Evolutionary conservation across 2,113 vertebrate species (phyloP).

Genomic region (Cyrtonyx montezumae): DNA sequence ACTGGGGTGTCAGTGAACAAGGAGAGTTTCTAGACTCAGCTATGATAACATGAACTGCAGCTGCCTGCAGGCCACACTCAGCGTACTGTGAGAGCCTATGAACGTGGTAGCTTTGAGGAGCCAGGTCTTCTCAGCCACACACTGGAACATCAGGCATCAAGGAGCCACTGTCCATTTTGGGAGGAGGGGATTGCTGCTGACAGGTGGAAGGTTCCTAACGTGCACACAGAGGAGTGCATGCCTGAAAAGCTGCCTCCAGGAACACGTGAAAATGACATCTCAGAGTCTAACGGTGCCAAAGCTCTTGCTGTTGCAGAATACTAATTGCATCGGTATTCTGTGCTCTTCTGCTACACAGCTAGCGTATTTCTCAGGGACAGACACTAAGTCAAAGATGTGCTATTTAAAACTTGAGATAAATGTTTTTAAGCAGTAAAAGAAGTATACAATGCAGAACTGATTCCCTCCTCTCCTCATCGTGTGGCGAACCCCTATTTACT

Average conservation of each 20-base stretch:
- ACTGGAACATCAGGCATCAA: no score
- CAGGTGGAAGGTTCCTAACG: neutral
- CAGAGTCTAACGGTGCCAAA: neutral
- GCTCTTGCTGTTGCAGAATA: neutral
- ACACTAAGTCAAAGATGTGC: neutral
- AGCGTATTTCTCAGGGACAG: neutral
- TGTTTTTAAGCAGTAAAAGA: neutral
- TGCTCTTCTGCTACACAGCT: neutral
- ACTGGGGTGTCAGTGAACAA: neutral
- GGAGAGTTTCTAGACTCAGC: neutral
- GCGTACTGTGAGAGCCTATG: rapidly evolving
- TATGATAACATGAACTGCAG: neutral
- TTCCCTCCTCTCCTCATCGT: neutral
- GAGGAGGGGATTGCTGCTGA: neutral
- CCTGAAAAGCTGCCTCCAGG: neutral
- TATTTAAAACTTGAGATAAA: neutral
- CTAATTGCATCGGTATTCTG: neutral
- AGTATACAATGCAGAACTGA: neutral
- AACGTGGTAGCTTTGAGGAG: neutral
- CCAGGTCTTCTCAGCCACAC: rapidly evolving
- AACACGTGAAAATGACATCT: neutral
- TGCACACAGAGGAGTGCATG: rapidly evolving
- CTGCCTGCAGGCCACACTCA: neutral
- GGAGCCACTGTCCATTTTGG: neutral
- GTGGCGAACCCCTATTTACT: neutral